Conservation (phyloP, 2,888 invertebrate genomes). For the Netelia inedita region DNA sequence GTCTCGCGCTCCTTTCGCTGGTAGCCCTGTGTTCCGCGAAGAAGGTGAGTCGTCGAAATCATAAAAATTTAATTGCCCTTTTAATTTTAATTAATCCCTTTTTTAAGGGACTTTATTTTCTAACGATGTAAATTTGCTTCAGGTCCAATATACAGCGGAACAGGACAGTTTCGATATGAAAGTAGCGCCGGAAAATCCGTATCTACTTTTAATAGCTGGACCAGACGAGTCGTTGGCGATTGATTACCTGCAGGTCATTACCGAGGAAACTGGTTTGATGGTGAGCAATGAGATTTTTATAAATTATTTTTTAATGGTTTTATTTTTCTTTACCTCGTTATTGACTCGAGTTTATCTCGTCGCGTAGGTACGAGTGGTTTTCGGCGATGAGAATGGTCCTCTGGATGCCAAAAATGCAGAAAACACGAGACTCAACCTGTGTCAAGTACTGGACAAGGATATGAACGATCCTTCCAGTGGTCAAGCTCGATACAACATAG, state of each 20-base stretch:
- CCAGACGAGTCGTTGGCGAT: slow-evolving; percentile 13
- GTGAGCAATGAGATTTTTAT: slow-evolving; percentile 28
- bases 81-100: background rate
- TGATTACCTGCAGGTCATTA: slow-evolving; percentile 43
- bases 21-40: slow-evolving; percentile 11
- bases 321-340: background rate
- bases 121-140: background rate
- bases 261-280: slow-evolving; percentile 42
- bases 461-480: slow-evolving; percentile 32
- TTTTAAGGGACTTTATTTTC: background rate
- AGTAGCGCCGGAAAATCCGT: slow-evolving; percentile 22
- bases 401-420: slow-evolving; percentile 15
- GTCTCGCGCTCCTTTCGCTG: slow-evolving; percentile 21
- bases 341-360: background rate
- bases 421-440: slow-evolving; percentile 45
- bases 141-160: background rate
- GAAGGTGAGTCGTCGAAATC: background rate
- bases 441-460: slow-evolving; percentile 58
- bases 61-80: background rate
- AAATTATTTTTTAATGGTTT: background rate
- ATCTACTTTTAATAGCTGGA: background rate
- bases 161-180: background rate
- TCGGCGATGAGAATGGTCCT: slow-evolving; percentile 16
- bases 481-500: slow-evolving; percentile 44
- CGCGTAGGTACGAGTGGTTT: slow-evolving; percentile 49